phyloP scores from a whole-genome alignment of 2,113 vertebrate species.

The Sinocyclocheilus maitianheensis region DNA sequence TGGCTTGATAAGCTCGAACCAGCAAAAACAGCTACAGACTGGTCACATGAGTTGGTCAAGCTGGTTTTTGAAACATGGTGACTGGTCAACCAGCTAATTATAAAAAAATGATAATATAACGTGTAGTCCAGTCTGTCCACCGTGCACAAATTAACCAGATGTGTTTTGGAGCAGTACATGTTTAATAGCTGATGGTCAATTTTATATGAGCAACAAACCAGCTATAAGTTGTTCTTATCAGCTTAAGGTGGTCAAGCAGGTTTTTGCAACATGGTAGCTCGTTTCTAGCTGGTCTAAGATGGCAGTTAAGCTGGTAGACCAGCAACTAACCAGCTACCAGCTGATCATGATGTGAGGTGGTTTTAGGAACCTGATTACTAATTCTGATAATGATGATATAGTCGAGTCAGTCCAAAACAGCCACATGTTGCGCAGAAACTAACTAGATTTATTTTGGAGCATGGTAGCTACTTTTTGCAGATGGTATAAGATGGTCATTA shows the following conservation, averaged over 20 bases:
- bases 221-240: not conserved
- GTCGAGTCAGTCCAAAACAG: not conserved
- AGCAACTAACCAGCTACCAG: not conserved
- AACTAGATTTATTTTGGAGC: not conserved
- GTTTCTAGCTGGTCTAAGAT: not conserved
- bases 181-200: not conserved
- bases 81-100: not conserved
- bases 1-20: not conserved
- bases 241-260: not conserved
- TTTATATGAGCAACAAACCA: not conserved
- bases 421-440: not conserved
- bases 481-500: not conserved
- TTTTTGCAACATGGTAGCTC: not conserved
- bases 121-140: not conserved
- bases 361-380: not conserved
- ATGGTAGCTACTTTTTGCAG: not conserved
- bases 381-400: not conserved
- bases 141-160: not conserved
- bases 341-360: not conserved
- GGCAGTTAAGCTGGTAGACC: not conserved
- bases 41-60: not conserved
- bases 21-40: not conserved
- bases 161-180: not conserved
- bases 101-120: not conserved
- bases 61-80: not conserved